Evolutionary conservation across 2,113 vertebrate species (phyloP).

Genomic region (human (Homo sapiens)): DNA sequence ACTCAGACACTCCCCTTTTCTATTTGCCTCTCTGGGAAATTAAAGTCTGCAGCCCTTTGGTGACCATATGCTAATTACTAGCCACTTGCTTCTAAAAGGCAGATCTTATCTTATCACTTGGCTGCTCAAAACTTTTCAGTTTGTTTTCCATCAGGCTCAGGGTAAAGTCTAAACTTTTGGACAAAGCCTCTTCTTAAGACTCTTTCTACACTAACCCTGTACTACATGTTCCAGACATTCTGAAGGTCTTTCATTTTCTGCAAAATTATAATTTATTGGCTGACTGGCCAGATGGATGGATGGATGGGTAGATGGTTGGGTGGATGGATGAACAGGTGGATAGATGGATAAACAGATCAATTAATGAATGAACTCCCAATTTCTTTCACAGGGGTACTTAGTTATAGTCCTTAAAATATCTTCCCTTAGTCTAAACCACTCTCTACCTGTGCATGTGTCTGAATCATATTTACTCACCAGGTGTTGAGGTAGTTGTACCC

Average conservation of each 20-base stretch:
- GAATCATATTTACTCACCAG: neutral
- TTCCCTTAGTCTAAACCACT: neutral
- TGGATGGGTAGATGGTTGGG: neutral
- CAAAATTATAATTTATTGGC: neutral
- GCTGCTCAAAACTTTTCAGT: neutral
- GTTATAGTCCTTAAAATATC: neutral
- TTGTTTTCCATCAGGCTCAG: neutral
- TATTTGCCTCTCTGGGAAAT: conserved; percentile 41
- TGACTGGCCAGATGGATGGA: neutral
- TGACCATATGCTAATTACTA: conserved; percentile 18
- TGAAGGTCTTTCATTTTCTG: neutral
- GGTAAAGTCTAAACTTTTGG: conserved; percentile 39
- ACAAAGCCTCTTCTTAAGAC: neutral
- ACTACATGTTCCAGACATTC: neutral
- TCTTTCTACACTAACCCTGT: neutral
- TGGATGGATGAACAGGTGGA: no score
- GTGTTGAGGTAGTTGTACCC: neutral
- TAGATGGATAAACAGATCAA: neutral
- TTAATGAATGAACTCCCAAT: neutral
- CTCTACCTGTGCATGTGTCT: neutral
- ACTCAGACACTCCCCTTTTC: conserved; percentile 30
- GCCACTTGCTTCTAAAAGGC: conserved; percentile 10
- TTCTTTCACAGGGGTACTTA: neutral
- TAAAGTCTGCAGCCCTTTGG: neutral
- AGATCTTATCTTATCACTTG: conserved; percentile 8